Percentiles rank a stretch among this genome's conserved stretches.
phyloP scores from a whole-genome alignment of 2,113 vertebrate genomes.

The Prunella himalayana region DNA sequence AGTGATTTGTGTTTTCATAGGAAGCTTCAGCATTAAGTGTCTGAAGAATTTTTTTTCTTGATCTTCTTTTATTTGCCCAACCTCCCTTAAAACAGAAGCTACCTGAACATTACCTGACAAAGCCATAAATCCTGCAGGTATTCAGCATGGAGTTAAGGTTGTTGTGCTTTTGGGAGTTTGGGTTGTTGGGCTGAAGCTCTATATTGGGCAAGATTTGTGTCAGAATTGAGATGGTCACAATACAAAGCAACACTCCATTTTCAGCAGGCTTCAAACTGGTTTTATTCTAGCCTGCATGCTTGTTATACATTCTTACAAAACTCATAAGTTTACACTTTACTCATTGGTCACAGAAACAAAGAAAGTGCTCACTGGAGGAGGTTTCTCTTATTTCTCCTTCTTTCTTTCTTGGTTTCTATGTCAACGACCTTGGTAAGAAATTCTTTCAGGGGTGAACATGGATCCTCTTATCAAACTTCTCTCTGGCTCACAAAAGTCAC shows the following conservation, averaged over 20 bases:
- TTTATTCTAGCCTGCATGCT: not conserved
- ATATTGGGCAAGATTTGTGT: not conserved
- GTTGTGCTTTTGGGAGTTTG: not conserved
- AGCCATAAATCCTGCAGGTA: not conserved
- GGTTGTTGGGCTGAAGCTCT: not conserved
- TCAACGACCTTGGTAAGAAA: not conserved
- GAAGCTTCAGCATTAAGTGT: not conserved
- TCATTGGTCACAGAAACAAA: not conserved
- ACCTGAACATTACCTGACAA: not conserved
- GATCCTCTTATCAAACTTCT: not conserved
- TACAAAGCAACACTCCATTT: not conserved
- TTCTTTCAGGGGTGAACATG: not conserved
- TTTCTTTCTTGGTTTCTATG: not conserved
- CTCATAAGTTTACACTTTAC: not conserved
- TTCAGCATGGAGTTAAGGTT: no score
- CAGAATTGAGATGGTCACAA: not conserved
- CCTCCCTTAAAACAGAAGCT: not conserved
- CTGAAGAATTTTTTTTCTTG: not conserved
- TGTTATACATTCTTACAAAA: not conserved
- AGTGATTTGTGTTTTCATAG: not conserved
- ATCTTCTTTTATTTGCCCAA: not conserved
- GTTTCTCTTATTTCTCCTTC: not conserved
- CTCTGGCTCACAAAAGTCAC: not conserved
- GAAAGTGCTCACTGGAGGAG: not conserved
- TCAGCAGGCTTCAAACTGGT: not conserved